Conservation (phyloP, 2,888 invertebrate species). For the Oscheius onirici region DNA sequence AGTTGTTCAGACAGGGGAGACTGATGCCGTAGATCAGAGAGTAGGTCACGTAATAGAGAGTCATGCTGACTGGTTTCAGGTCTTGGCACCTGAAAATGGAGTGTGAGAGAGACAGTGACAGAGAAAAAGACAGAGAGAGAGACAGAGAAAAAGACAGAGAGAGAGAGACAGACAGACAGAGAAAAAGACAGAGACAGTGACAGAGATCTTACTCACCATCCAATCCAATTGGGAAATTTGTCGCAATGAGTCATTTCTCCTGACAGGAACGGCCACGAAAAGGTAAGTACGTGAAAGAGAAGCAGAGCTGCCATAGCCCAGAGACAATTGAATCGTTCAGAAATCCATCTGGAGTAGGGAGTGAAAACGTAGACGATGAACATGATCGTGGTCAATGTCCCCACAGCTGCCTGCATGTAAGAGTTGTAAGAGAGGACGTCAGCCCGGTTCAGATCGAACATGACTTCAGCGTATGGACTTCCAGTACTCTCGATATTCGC, state of each 20-base stretch:
- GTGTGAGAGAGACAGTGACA: too few species aligned
- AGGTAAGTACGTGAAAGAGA: constrained; percentile 50
- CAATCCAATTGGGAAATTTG: constrained; percentile 1
- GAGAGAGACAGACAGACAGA: too few species aligned
- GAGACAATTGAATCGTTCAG: constrained; percentile 48
- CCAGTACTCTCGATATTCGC: constrained; percentile 49
- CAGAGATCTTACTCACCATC: background rate
- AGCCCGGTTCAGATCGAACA: constrained; percentile 48
- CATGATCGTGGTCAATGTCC: constrained; percentile 45
- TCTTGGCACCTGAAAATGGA: constrained; percentile 45
- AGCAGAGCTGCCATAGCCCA: constrained; percentile 45
- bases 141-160: too few species aligned
- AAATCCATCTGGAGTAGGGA: constrained; percentile 49
- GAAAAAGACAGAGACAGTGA: constrained; percentile 13
- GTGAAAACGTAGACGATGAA: constrained; percentile 54
- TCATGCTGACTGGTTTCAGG: constrained; percentile 41
- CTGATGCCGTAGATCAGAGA: constrained; percentile 47
- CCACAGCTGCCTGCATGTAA: constrained; percentile 45
- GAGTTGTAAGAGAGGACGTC: constrained; percentile 47
- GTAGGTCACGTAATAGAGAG: constrained; percentile 50
- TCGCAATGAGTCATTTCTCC: constrained; percentile 43
- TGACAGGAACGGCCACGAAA: constrained; percentile 56
- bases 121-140: too few species aligned
- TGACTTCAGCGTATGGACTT: constrained; percentile 49
- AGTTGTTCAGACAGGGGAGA: constrained; percentile 53